Percentiles rank a stretch among this genome's conserved stretches.
Conservation (phyloP, 2,113 vertebrate species). For the Cyanistes caeruleus region DNA sequence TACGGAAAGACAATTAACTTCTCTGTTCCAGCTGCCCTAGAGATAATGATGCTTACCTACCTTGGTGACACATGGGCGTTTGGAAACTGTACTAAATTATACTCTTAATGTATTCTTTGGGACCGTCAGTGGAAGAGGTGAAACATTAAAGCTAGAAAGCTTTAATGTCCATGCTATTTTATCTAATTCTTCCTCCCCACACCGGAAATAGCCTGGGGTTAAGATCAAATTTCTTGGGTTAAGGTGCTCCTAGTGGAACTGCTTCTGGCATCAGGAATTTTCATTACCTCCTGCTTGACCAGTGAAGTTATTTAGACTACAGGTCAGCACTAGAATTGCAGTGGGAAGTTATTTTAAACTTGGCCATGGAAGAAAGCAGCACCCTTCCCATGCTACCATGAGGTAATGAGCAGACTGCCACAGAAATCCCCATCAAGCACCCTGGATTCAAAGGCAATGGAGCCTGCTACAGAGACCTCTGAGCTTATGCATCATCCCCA, state of each 20-base stretch:
- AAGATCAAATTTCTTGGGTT: slow-evolving; percentile 5
- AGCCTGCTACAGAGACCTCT: not conserved
- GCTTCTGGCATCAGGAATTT: not conserved
- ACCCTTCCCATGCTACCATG: not conserved
- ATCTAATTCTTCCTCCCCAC: not conserved
- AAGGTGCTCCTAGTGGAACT: not conserved
- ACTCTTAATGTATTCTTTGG: slow-evolving; percentile 21
- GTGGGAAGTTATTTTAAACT: not conserved
- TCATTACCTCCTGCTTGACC: not conserved
- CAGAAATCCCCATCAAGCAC: not conserved
- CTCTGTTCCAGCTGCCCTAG: slow-evolving; percentile 52
- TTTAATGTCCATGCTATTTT: not conserved
- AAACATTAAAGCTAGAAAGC: slow-evolving; percentile 3
- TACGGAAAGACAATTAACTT: slow-evolving; percentile 65
- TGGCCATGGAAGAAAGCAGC: not conserved
- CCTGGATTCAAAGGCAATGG: not conserved
- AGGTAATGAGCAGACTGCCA: not conserved
- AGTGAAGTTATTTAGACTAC: not conserved
- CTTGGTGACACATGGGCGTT: not conserved
- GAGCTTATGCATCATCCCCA: not conserved
- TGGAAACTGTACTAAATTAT: not conserved
- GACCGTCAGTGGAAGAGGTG: not conserved
- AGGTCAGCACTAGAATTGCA: not conserved
- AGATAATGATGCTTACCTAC: slow-evolving; percentile 50
- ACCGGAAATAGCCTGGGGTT: not conserved